Percentiles rank a stretch among this genome's conserved stretches.
Evolutionary conservation across 2,888 invertebrate genomes (phyloP).

Genomic region (Lycaena phlaeas): DNA sequence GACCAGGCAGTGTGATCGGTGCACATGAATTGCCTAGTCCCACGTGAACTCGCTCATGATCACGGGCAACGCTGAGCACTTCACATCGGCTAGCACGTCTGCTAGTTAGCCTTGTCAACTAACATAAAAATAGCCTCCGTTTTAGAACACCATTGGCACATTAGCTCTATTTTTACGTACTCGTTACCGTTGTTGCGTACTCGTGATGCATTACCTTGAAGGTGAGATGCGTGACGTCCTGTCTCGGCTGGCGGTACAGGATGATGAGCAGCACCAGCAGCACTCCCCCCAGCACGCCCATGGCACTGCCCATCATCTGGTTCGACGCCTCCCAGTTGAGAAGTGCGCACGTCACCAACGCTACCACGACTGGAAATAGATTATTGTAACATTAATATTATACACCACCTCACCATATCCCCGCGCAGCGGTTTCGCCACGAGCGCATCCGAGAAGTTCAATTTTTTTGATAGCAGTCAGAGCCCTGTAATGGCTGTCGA

Average conservation of each 20-base stretch:
- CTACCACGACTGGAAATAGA: slow-evolving; percentile 64
- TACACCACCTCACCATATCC: not conserved
- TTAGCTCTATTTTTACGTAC: no score
- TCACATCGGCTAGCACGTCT: not conserved
- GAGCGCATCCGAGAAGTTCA: no score
- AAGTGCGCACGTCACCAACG: slow-evolving; percentile 66
- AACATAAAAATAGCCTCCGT: no score
- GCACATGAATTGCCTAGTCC: no score
- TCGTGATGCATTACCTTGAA: slow-evolving; percentile 82
- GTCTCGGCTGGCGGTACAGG: slow-evolving; percentile 80
- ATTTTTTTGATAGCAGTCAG: no score
- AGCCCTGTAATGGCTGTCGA: no score
- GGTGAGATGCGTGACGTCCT: slow-evolving; percentile 67
- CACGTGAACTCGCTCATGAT: no score
- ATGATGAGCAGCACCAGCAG: slow-evolving; percentile 65
- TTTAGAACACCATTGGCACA: no score
- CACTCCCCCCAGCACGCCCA: slow-evolving; percentile 58
- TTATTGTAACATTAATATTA: not conserved
- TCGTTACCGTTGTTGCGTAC: no score
- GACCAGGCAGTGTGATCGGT: no score
- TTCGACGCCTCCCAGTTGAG: slow-evolving; percentile 44
- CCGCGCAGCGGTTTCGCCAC: no score
- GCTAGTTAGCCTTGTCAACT: slow-evolving; percentile 10
- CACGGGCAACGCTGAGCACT: not conserved
- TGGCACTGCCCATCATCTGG: slow-evolving; percentile 41